Evolutionary conservation across 30 jellyfish, hydroid and myxozoan genomes (phyloP), one percentile per base, ranked within the genome.

Genomic region (Haliclystus octoradiatus): DNA sequence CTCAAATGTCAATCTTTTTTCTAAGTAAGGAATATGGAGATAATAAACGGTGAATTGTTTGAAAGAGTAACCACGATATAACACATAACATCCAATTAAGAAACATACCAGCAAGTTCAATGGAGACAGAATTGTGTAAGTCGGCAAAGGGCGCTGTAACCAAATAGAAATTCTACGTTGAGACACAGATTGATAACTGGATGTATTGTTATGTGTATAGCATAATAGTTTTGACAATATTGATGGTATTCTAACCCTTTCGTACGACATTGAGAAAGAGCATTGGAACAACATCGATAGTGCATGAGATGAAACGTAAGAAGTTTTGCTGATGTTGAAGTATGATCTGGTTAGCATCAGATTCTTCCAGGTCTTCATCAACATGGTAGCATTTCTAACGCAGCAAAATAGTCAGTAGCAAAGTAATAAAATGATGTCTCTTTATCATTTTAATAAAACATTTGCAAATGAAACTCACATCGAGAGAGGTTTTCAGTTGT

Each of bases 231-330:
- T n/a, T n/a, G n/a, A n/a, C n/a, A n/a, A 40, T 40, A 40, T 40
- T 40, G 57, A 40, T 40, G 57, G 14, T n/a, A 2, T 12, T 13
- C 64, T 4, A 34, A 78, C 93, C 93, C 52, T 80, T 68, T 68
- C 1, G 73, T 31, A 79, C 53, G 26, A 79, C 93, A 53, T 32
- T 49, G 4, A 72, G 70, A 31, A 79, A 79, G 28, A 79, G 60
- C 69, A 70, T 27, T 23, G 93, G 74, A 3, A 79, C 84, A 63
- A 79, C 30, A 35, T 79, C 84, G 28, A 34, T 71, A n/a, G 71
- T 35, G 50, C 93, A 79, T 31, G 53, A 70, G 32, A 79, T 61
- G 25, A 63, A 24, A 33, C 69, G 76, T 28, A 66, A 66, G 53
- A 79, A 79, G 46, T 71, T 83, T 52, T 65, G 49, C 34, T 79